Percentiles rank a stretch among this genome's conserved stretches.
Conservation (phyloP, 1,140 invertebrate genomes). For the Pristionchus pacificus region DNA sequence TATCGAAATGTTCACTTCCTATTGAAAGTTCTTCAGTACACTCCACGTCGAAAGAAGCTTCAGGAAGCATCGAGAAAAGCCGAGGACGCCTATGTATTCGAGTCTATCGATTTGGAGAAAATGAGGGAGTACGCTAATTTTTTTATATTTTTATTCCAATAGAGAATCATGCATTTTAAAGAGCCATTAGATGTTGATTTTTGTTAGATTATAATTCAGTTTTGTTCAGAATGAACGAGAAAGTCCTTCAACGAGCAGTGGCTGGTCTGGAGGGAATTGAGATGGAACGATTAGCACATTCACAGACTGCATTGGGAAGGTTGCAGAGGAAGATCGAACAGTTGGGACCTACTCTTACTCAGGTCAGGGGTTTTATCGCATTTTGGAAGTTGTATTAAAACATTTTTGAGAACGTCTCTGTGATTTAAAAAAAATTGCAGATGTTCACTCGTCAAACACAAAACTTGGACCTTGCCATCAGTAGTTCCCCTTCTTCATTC, state of each 20-base stretch:
- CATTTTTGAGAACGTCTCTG: too few relatives aligned
- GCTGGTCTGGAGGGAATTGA: constrained; percentile 38
- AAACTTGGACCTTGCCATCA: constrained; percentile 27
- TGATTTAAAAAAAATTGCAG: too few relatives aligned
- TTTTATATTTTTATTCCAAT: too few relatives aligned
- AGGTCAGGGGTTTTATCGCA: constrained; percentile 11
- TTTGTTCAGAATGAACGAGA: constrained; percentile 17
- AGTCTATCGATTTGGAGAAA: constrained; percentile 31
- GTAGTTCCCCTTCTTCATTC: constrained; percentile 21
- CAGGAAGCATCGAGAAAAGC: constrained; percentile 19
- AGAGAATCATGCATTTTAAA: too few relatives aligned
- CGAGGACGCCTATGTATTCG: constrained; percentile 28
- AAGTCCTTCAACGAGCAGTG: constrained; percentile 32
- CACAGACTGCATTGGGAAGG: constrained; percentile 35
- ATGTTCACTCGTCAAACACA: constrained; percentile 35
- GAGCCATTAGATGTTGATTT: too few relatives aligned
- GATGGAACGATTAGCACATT: constrained; percentile 36
- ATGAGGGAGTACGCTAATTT: constrained; percentile 7
- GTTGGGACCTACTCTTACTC: constrained; percentile 34
- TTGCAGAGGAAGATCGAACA: constrained; percentile 39
- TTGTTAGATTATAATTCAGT: background rate
- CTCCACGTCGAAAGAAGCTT: constrained; percentile 13
- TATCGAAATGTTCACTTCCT: too few relatives aligned
- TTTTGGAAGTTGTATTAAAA: too few relatives aligned
- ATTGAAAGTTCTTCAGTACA: too few relatives aligned